These are phyloP conservation scores for Zoanthus gigantus DNA, from an alignment of 92 coral and sea anemone species.

Conservation along the genomic window DNA sequence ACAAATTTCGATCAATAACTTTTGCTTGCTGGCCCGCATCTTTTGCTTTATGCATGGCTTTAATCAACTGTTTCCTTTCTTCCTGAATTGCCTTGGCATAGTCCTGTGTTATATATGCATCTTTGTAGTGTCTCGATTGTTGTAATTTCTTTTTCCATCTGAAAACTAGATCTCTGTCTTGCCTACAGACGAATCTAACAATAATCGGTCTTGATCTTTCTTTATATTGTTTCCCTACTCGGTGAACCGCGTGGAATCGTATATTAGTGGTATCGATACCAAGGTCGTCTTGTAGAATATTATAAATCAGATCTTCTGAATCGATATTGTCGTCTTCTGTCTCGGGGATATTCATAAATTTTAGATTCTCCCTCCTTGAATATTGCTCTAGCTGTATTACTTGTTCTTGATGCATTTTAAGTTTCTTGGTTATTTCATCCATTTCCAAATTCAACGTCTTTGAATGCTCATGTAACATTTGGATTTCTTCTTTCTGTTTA, in stretches of 20 bases:
- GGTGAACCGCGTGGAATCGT: background rate
- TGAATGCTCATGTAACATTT: too few relatives aligned
- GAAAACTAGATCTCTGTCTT: slow-evolving; percentile 6
- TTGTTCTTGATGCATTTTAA: too few relatives aligned
- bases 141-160: background rate
- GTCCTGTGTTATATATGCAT: background rate
- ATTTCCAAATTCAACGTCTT: too few relatives aligned
- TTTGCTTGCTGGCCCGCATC: background rate
- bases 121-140: background rate
- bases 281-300: background rate
- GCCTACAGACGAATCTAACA: background rate
- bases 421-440: too few relatives aligned
- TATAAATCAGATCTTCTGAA: background rate
- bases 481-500: too few relatives aligned
- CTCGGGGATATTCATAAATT: too few relatives aligned
- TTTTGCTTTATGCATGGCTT: slow-evolving; percentile 10
- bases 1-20: background rate
- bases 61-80: background rate
- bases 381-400: too few relatives aligned
- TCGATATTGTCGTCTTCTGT: background rate
- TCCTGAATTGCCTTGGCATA: too few relatives aligned
- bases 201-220: background rate
- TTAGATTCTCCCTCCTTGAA: too few relatives aligned
- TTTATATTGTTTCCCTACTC: background rate
- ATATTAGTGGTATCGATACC: background rate